Conservation (phyloP, 1,140 invertebrate genomes). For the Megathymus violae region DNA sequence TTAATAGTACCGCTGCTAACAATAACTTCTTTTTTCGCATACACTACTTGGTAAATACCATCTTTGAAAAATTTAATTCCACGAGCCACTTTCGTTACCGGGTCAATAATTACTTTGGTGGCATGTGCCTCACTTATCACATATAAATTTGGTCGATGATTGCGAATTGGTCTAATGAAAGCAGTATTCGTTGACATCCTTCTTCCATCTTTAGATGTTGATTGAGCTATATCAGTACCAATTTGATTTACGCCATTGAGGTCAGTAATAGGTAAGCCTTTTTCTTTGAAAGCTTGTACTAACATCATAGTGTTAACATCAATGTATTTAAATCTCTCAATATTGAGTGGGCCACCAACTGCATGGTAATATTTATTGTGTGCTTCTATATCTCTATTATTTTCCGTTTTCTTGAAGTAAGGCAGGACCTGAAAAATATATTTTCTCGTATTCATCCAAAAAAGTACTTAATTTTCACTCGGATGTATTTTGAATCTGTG, state of each 20-base stretch:
- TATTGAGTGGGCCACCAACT: slow-evolving; percentile 27
- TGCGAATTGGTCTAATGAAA: slow-evolving; percentile 88
- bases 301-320: slow-evolving; percentile 78
- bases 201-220: slow-evolving; percentile 84
- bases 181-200: slow-evolving; percentile 89
- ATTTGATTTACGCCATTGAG: slow-evolving; percentile 83
- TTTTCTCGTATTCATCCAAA: too few relatives aligned
- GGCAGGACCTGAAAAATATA: slow-evolving; percentile 42
- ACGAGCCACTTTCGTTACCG: slow-evolving; percentile 88
- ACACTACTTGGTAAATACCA: slow-evolving; percentile 69
- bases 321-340: slow-evolving; percentile 39
- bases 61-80: slow-evolving; percentile 87
- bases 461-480: too few relatives aligned
- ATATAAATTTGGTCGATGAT: slow-evolving; percentile 87
- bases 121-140: slow-evolving; percentile 14
- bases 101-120: slow-evolving; percentile 86
- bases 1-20: slow-evolving; percentile 48
- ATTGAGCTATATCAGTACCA: slow-evolving; percentile 85
- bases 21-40: slow-evolving; percentile 51
- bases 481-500: too few relatives aligned
- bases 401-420: slow-evolving; percentile 43
- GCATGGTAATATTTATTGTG: slow-evolving; percentile 28
- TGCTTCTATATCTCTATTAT: slow-evolving; percentile 35
- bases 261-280: slow-evolving; percentile 83
- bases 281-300: slow-evolving; percentile 84